These are phyloP conservation scores for Luffia ferchaultella DNA, from an alignment of 2,888 invertebrate genomes.

Conservation along the genomic window DNA sequence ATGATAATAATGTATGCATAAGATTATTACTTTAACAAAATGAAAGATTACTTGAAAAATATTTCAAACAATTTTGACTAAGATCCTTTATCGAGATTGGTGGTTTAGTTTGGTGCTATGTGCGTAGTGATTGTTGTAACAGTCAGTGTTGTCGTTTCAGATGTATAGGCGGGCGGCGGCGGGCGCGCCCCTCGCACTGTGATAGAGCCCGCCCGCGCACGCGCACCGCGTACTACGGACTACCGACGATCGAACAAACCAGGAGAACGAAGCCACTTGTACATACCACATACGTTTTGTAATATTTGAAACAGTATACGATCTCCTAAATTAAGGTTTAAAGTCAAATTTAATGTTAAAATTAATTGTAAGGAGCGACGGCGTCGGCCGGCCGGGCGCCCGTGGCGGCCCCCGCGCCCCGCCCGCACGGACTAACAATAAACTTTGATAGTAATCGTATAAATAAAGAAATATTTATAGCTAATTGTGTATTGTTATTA, in stretches of 20 bases:
- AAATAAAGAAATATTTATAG: conserved; percentile 54
- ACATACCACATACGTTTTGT: conserved; percentile 53
- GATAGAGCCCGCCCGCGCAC: conserved; percentile 2
- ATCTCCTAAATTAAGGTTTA: conserved; percentile 66
- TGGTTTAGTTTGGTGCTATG: no score
- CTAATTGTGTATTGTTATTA: conserved; percentile 68
- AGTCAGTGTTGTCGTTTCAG: neutral
- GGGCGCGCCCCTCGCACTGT: conserved; percentile 1
- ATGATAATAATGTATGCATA: no score
- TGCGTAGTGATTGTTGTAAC: neutral
- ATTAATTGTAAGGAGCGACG: conserved; percentile 38
- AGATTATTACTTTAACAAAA: no score
- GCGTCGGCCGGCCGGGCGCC: conserved; percentile 10
- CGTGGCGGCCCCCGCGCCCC: conserved; percentile 42
- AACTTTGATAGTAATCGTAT: conserved; percentile 64
- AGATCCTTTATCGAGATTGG: no score
- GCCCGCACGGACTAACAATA: conserved; percentile 41
- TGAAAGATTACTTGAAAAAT: no score
- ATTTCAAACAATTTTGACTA: no score
- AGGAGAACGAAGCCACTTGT: conserved; percentile 62
- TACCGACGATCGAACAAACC: conserved; percentile 22
- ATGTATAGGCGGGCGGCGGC: neutral
- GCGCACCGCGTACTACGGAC: conserved; percentile 12
- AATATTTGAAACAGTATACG: conserved; percentile 67
- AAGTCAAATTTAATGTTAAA: conserved; percentile 64